Evolutionary conservation across 2,113 vertebrate species (phyloP).

Genomic region (Myrmecobius fasciatus): DNA sequence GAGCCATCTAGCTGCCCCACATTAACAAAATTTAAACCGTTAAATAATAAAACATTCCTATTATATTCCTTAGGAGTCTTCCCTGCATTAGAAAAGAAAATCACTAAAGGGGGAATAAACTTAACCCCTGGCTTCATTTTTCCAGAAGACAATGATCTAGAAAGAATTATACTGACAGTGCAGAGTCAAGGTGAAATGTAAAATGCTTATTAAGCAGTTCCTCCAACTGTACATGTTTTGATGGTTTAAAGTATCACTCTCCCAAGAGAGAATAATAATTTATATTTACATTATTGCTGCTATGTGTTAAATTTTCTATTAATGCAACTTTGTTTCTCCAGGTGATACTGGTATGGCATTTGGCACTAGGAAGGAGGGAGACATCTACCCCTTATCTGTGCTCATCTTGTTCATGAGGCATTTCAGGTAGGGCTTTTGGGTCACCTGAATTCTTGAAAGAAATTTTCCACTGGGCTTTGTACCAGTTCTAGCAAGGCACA

Average conservation of each 20-base stretch:
- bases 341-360: background rate
- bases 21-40: too few relatives aligned
- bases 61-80: too few relatives aligned
- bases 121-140: background rate
- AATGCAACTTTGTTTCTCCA: background rate
- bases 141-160: background rate
- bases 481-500: accelerated
- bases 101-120: background rate
- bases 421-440: background rate
- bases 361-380: background rate
- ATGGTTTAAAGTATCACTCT: background rate
- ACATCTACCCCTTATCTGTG: background rate
- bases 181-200: background rate
- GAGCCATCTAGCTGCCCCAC: too few relatives aligned
- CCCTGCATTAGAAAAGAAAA: background rate
- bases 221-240: background rate
- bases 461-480: background rate
- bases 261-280: background rate
- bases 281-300: background rate
- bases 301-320: background rate
- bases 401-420: background rate
- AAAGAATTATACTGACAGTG: background rate
- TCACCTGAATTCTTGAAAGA: background rate
- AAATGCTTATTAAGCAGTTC: background rate
- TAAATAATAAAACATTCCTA: too few relatives aligned